phyloP scores from a whole-genome alignment of 2,113 vertebrate genomes.

The Carassius auratus region DNA sequence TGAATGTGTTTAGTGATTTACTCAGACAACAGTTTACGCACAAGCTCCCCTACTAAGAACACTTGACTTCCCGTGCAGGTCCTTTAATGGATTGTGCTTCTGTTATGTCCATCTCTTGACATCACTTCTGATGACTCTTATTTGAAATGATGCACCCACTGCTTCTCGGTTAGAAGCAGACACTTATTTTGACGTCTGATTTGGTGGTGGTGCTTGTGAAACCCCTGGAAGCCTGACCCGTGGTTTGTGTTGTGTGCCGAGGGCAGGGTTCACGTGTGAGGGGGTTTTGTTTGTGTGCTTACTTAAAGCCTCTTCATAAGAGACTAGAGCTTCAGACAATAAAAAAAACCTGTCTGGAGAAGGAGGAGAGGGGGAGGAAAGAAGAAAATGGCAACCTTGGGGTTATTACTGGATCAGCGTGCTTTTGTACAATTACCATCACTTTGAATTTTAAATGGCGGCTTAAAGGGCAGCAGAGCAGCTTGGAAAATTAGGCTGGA shows the following conservation, averaged over 20 bases:
- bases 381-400: conserved; percentile 72
- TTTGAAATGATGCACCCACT: conserved; percentile 59
- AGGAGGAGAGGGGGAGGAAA: conserved; percentile 66
- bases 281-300: conserved; percentile 69
- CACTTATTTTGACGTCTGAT: conserved; percentile 68
- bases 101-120: conserved; percentile 35
- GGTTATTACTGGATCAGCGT: conserved; percentile 91
- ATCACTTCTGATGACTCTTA: conserved; percentile 42
- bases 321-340: conserved; percentile 74
- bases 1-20: neutral
- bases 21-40: neutral
- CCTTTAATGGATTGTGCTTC: conserved; percentile 46
- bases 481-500: conserved; percentile 95
- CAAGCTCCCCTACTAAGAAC: neutral
- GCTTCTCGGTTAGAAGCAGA: conserved; percentile 54
- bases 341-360: conserved; percentile 74
- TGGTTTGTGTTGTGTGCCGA: conserved; percentile 42
- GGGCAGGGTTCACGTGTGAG: conserved; percentile 56
- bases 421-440: conserved; percentile 91
- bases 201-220: conserved; percentile 58
- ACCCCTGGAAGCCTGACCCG: conserved; percentile 54
- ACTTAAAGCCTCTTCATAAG: conserved; percentile 74
- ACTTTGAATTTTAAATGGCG: conserved; percentile 97
- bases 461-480: conserved; percentile 94
- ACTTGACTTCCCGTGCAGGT: neutral